Evolutionary conservation across 2,888 invertebrate genomes (phyloP).

Genomic region (Acleris cristana): DNA sequence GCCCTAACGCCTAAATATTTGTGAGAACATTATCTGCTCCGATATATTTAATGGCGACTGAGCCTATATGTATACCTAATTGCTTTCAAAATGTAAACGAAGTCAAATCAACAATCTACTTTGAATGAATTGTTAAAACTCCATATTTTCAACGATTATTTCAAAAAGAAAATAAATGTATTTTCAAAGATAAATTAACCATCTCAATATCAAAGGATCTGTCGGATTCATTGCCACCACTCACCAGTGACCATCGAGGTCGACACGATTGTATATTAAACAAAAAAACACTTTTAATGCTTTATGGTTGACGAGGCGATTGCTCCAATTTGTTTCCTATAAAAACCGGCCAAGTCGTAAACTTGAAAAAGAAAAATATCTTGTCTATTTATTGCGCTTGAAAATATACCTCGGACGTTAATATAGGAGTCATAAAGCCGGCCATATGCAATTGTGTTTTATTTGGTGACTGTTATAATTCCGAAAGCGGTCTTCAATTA

Average conservation of each 20-base stretch:
- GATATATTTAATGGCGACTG: too few species aligned
- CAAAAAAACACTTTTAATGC: slow-evolving; percentile 51
- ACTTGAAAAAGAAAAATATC: slow-evolving; percentile 54
- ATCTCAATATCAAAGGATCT: too few species aligned
- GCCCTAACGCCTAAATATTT: too few species aligned
- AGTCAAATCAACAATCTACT: too few species aligned
- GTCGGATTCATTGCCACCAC: neutral
- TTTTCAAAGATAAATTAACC: too few species aligned
- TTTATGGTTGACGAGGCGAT: slow-evolving; percentile 64
- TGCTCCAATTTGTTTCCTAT: slow-evolving; percentile 74
- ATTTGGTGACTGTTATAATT: slow-evolving; percentile 46
- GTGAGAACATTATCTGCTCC: too few species aligned
- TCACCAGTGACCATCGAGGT: slow-evolving; percentile 26
- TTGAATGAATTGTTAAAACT: too few species aligned
- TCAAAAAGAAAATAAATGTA: too few species aligned
- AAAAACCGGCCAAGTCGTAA: slow-evolving; percentile 61
- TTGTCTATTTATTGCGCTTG: slow-evolving; percentile 53
- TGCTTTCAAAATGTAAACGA: too few species aligned
- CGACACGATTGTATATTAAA: slow-evolving; percentile 39
- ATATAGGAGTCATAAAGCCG: slow-evolving; percentile 51
- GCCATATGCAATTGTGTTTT: slow-evolving; percentile 46
- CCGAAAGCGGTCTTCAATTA: slow-evolving; percentile 46
- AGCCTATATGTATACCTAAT: too few species aligned
- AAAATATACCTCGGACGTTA: slow-evolving; percentile 43
- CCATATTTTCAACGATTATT: too few species aligned